Conservation (phyloP, 2,797 vertebrate species). For the Eurystomus glaucurus region DNA sequence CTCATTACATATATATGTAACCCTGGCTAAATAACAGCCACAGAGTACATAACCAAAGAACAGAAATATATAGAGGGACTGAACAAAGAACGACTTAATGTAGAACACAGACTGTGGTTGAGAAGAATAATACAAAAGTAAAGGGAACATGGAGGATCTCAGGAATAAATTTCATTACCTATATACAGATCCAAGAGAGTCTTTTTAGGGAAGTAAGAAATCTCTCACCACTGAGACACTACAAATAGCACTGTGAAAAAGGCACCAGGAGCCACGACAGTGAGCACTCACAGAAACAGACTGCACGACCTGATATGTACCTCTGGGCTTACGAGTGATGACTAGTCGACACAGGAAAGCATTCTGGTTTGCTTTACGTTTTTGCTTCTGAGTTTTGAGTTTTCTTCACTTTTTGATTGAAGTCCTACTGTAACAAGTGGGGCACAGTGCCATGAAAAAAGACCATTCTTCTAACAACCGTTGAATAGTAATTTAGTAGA, state of each 20-base stretch:
- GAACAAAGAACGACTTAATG: not conserved
- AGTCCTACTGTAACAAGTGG: not conserved
- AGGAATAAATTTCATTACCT: not conserved
- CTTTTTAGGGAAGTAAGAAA: not conserved
- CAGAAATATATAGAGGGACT: not conserved
- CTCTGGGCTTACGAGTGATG: not conserved
- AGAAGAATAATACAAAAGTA: not conserved
- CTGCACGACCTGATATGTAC: not conserved
- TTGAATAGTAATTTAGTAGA: not conserved
- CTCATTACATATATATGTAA: not conserved
- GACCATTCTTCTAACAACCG: not conserved
- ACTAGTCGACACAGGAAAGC: not conserved
- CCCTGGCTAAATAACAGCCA: not conserved
- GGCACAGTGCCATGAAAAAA: not conserved
- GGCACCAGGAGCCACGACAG: not conserved
- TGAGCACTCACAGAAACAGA: not conserved
- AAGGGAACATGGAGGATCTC: not conserved
- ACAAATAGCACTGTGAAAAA: not conserved
- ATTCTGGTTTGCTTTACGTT: not conserved
- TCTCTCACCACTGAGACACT: not conserved
- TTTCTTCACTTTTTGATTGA: not conserved
- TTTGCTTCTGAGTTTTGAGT: not conserved
- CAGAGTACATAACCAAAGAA: not conserved
- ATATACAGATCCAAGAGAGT: not conserved
- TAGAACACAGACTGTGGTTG: not conserved